A percentile compares a stretch with the other conserved stretches of the same genome.
Evolutionary conservation across 2,797 vertebrate genomes (phyloP).

Genomic region (Rallus crepitans): DNA sequence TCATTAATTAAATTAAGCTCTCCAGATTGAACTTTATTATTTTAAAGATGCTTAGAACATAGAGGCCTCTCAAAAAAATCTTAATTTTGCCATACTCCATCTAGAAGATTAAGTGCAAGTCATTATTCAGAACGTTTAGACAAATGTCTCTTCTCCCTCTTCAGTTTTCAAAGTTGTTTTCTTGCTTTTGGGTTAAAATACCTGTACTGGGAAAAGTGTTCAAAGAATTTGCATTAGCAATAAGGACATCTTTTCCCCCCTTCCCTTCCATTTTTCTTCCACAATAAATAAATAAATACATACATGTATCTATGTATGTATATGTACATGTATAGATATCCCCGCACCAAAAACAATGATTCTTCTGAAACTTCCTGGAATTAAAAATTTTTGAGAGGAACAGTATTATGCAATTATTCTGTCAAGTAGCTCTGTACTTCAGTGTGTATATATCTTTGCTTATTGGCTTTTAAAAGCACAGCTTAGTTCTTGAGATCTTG

Average conservation of each 20-base stretch:
- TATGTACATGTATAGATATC: background rate
- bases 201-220: background rate
- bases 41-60: background rate
- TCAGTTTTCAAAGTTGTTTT: background rate
- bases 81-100: background rate
- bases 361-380: background rate
- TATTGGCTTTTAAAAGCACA: background rate
- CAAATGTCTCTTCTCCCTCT: background rate
- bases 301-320: rapidly evolving
- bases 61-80: background rate
- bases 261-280: background rate
- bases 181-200: background rate
- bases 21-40: background rate
- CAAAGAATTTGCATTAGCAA: background rate
- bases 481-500: background rate
- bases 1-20: background rate
- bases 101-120: background rate
- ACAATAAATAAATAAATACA: background rate
- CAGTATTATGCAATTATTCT: background rate
- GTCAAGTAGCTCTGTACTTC: background rate
- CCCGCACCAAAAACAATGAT: background rate
- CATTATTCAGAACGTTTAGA: background rate
- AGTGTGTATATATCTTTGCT: background rate
- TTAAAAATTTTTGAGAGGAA: background rate
- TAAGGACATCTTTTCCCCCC: background rate